Evolutionary conservation across 2,797 vertebrate genomes (phyloP), one percentile per base, ranked within the genome.

Genomic region (Sebastes iracundus): DNA sequence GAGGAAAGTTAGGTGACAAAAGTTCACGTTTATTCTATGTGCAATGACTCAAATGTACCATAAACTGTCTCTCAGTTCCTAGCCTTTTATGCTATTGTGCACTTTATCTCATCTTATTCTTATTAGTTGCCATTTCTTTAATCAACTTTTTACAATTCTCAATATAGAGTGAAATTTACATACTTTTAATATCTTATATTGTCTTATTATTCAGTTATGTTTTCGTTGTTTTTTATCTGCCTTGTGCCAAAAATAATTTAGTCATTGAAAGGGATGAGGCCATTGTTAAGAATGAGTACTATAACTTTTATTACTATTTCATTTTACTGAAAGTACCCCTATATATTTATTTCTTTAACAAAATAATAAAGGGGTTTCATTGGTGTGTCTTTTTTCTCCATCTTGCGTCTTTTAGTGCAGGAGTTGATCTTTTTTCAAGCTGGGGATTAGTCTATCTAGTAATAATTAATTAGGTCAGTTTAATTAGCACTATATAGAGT

Each of bases 101-200:
- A n/a, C 14, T 18, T 71, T 30, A 77, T 38, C 14, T 14, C 49
- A 71, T 28, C 18, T 55, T 35, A 8, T 73, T 20, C 52, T 27
- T 42, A 11, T 56, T 72, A 49, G 33, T 70, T 79, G 3, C 25
- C 10, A 2, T 30, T 72, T 69, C 38, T n/a, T 28, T 38, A 38
- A 83, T 66, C n/a, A 72, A 56, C n/a, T 3, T 63, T 77, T 71
- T 30, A 58, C n/a, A 42, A 20, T 35, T 60, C 28, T 69, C 16
- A 4, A 33, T 60, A 63, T 46, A 66, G 3, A 23, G 9, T 72
- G 12, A 58, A 22, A 12, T 72, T 78, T 23, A 55, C 63, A 42
- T 23, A 60, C 27, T 32, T 73, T 35, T 8, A 33, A 6, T n/a
- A 30, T 27, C 8, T 52, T 52, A 52, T n/a, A 23, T 65, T 46